phyloP scores from a whole-genome alignment of 2,888 invertebrate species.

The Thecocarcelia acutangulata region DNA sequence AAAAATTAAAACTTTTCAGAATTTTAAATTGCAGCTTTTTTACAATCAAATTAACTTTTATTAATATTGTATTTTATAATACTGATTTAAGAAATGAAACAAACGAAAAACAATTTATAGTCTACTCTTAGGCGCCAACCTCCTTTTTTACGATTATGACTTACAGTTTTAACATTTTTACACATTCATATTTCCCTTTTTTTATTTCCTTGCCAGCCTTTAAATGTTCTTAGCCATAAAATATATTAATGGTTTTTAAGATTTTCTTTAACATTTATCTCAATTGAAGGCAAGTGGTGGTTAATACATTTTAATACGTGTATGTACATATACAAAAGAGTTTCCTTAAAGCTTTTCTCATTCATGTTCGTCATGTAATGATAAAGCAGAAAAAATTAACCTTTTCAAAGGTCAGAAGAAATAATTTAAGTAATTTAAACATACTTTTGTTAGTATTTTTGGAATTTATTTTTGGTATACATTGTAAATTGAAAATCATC shows the following conservation, averaged over 20 bases:
- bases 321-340: not conserved
- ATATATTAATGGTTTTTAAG: conserved; percentile 20
- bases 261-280: conserved; percentile 20
- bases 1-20: too few relatives aligned
- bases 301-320: not conserved
- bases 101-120: not conserved
- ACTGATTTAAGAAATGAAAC: not conserved
- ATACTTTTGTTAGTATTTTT: too few relatives aligned
- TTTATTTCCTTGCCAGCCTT: conserved; percentile 3
- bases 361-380: not conserved
- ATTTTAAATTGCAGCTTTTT: too few relatives aligned
- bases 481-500: too few relatives aligned
- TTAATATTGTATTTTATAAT: not conserved
- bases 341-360: too few relatives aligned
- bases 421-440: too few relatives aligned
- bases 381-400: not conserved
- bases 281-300: not conserved
- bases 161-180: not conserved
- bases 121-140: conserved; percentile 29
- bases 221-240: conserved; percentile 18
- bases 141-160: conserved; percentile 11
- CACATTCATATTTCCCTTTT: not conserved
- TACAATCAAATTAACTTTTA: too few relatives aligned
- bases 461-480: too few relatives aligned
- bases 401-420: not conserved